Evolutionary conservation across 1,140 invertebrate species (phyloP), one percentile per base, ranked within the genome.

Genomic region (Drosophila dunni): DNA sequence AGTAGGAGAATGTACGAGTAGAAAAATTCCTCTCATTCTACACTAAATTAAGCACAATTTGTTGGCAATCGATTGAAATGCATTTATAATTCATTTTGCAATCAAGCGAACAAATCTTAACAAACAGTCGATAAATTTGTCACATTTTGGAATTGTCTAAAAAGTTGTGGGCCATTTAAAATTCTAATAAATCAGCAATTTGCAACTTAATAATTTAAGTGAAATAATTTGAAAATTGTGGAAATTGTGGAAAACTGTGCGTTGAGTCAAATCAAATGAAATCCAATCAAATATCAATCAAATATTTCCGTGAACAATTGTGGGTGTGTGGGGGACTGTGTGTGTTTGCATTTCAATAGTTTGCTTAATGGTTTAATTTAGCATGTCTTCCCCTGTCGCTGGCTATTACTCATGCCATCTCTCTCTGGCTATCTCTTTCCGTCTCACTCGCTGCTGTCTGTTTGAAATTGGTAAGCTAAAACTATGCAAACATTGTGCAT

Each of bases 401-500:
- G 10, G 17, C 24, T 7, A 11, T 8, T 11, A 24, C 24, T 42
- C 51, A 3, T 4, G 9, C 48, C 7, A n/a, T 38, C 33, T 56
- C 4, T 71, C 2, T 54, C 34, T 20, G 2, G 9, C 17, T 46
- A 1, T 20, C 45, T 46, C 7, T 46, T 15, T 46, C 36, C 63
- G 8, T 46, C 57, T 57, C 51, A 68, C 17, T 57, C 64, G 11
- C 2, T 36, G 3, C 33, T 38, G 2, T 44, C 11, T 29, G 40
- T 54, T 15, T 46, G 44, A 34, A 34, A 70, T 78, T 56, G 58
- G 83, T 74, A 79, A 85, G 69, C 64, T 63, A 68, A 88, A 88
- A 88, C 83, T 88, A 76, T 62, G 79, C 67, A 79, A 86, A 86
- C 84, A 79, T 79, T 79, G 75, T 70, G 79, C 79, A 74, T 86